Conservation (phyloP, 2,888 invertebrate genomes). For the Malthinus flaveolus region DNA sequence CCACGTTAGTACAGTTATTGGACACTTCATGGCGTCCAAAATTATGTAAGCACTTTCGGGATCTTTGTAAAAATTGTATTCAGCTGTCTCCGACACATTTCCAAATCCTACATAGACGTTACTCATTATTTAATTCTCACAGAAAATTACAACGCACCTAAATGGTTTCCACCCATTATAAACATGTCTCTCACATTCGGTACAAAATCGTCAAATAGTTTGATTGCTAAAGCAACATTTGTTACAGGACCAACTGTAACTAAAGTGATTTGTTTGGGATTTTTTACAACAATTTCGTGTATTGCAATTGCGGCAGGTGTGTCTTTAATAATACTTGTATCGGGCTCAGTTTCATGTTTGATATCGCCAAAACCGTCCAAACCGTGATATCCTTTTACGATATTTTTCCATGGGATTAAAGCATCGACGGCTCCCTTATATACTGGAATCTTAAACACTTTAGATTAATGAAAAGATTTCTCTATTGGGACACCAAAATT, state of each 20-base stretch:
- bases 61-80: constrained; percentile 78
- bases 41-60: constrained; percentile 78
- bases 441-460: constrained; percentile 65
- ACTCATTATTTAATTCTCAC: background rate
- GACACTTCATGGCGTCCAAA: constrained; percentile 60
- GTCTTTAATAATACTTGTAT: constrained; percentile 37
- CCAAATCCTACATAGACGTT: constrained; percentile 54
- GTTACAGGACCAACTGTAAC: constrained; percentile 76
- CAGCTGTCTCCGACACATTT: constrained; percentile 65
- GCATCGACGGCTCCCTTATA: constrained; percentile 64
- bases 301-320: constrained; percentile 62
- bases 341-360: constrained; percentile 34
- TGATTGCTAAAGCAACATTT: constrained; percentile 75
- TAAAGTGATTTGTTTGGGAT: constrained; percentile 63
- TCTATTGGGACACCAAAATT: background rate
- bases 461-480: no score
- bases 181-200: constrained; percentile 67
- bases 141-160: constrained; percentile 56
- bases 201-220: constrained; percentile 68
- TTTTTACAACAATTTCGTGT: constrained; percentile 60
- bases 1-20: constrained; percentile 70
- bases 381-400: constrained; percentile 61
- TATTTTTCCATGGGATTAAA: constrained; percentile 49
- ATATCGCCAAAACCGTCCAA: constrained; percentile 74
- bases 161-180: constrained; percentile 79